Base-by-base conservation (phyloP, 2,113 vertebrate species). In the Indri indri region DNA sequence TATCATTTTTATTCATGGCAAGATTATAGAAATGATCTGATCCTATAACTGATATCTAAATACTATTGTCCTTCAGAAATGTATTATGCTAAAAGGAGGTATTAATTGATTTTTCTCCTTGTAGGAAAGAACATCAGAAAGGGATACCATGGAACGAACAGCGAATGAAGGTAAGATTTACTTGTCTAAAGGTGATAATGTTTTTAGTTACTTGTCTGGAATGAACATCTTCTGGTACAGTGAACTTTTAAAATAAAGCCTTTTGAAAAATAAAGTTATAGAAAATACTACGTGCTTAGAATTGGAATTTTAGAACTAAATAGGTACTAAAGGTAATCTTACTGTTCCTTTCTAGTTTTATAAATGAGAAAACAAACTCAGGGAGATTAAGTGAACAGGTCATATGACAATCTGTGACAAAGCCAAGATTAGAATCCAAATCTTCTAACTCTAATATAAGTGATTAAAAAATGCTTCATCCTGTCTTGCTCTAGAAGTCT, bases 121-220 rank as follows among this genome's bases (percentile, higher is more conserved):
- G 88, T 97, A 98, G 98, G 98, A 98, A 71, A n/a, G 57, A 83
- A 95, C 20, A 97, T 96, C 95, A 97, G 97, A 97, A 97, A 96
- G 88, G 71, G 94, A 98, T 97, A 98, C 85, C 82, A 98, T 98
- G 98, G 98, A 96, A 95, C 98, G 84, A 97, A 98, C 98, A 95
- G 25, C 95, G 82, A 86, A 95, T 90, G 98, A 98, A 98, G 98
- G 99, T 99, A 98, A 98, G 97, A 47, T 94, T 96, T 94, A 63
- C 76, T 90, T 97, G 25, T 77, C 22, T 88, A 77, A 94, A 95
- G 57, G 47, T 82, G 45, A 71, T 70, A 73, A 83, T 88, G 57
- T 70, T 96, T 96, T 94, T 65, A 90, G 65, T 45, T 92, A 88
- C 45, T 95, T 13, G 59, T 94, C 93, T 95, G 52, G 61, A 94